Evolutionary conservation across 2,888 invertebrate genomes (phyloP).

Genomic region (Ernsta delagoae): DNA sequence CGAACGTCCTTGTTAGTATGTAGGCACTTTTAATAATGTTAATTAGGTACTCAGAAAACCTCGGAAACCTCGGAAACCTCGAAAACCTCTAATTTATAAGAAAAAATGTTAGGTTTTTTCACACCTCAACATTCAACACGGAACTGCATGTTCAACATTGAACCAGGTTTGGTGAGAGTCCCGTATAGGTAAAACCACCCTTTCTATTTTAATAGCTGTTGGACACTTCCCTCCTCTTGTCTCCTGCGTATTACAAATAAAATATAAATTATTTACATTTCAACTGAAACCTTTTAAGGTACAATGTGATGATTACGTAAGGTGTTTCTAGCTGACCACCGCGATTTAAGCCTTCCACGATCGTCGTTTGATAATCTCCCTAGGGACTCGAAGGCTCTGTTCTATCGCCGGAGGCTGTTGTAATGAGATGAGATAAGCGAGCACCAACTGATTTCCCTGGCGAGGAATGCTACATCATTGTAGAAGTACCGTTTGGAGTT

Average conservation of each 20-base stretch:
- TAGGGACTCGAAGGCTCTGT: slow-evolving; percentile 56
- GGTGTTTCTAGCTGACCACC: slow-evolving; percentile 16
- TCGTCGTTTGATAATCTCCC: slow-evolving; percentile 35
- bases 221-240: background rate
- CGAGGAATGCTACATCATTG: slow-evolving; percentile 50
- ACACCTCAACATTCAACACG: too few species aligned
- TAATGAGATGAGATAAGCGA: slow-evolving; percentile 78
- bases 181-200: too few species aligned
- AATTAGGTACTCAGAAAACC: too few species aligned
- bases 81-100: too few species aligned
- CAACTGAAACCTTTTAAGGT: background rate
- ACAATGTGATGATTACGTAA: slow-evolving; percentile 20
- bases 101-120: too few species aligned
- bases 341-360: slow-evolving; percentile 23
- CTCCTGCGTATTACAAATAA: background rate
- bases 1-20: too few species aligned
- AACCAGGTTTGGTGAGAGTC: too few species aligned
- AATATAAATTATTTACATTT: background rate
- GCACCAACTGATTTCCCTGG: slow-evolving; percentile 76
- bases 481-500: too few species aligned
- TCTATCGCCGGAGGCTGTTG: slow-evolving; percentile 56
- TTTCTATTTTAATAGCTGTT: too few species aligned
- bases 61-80: too few species aligned
- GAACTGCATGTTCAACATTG: too few species aligned
- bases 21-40: too few species aligned